A percentile compares a stretch with the other conserved stretches of the same genome.
These are phyloP conservation scores for Astyanax mexicanus DNA, from an alignment of 2,797 vertebrate species.

Conservation along the genomic window DNA sequence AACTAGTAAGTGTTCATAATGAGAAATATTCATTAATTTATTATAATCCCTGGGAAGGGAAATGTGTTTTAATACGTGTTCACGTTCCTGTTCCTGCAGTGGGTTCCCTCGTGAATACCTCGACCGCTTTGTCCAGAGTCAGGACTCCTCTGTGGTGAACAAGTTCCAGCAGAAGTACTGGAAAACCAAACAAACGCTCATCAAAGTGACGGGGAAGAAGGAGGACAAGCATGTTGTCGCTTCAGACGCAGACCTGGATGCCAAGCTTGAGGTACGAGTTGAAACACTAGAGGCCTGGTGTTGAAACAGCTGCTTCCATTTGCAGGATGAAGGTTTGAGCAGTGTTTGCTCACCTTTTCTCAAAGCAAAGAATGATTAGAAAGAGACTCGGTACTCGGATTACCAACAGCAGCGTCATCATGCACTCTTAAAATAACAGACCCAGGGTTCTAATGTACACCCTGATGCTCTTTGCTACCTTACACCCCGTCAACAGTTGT, in stretches of 20 bases:
- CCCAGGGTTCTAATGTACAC: too few species aligned
- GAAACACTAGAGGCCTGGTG: too few species aligned
- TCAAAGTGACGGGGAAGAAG: constrained; percentile 95
- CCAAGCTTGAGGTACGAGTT: constrained; percentile 88
- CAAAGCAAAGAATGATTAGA: too few species aligned
- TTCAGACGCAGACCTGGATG: constrained; percentile 94
- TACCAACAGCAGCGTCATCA: too few species aligned
- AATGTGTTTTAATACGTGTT: neutral
- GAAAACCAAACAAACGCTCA: constrained; percentile 97
- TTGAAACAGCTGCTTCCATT: too few species aligned
- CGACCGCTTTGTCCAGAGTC: constrained; percentile 87
- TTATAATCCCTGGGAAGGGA: too few species aligned
- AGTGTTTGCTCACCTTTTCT: too few species aligned
- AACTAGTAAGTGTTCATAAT: constrained; percentile 70
- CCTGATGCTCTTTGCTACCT: too few species aligned
- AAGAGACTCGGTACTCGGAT: too few species aligned
- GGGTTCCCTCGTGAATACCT: constrained; percentile 87
- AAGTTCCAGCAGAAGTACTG: constrained; percentile 97
- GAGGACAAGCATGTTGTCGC: constrained; percentile 96
- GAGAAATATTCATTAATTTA: neutral
- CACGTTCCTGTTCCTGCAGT: constrained; percentile 64
- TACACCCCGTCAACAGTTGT: too few species aligned
- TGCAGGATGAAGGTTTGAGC: too few species aligned
- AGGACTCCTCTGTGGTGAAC: constrained; percentile 94
- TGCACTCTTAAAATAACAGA: too few species aligned